Evolutionary conservation across 1,140 invertebrate genomes (phyloP).

Genomic region (Tribolium madens): DNA sequence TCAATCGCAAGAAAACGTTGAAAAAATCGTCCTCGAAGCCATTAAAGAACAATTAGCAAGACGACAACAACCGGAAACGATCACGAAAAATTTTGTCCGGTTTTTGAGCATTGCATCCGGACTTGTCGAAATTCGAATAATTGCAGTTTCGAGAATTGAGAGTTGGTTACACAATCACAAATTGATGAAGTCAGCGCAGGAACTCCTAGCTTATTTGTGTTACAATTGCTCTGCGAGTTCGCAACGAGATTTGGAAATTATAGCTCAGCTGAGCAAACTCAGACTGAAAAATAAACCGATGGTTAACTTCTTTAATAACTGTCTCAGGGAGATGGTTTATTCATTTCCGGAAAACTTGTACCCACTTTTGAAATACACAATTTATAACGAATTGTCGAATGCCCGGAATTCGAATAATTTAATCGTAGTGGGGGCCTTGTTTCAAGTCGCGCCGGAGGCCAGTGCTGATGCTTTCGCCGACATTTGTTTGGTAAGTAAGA

Average conservation of each 20-base stretch:
- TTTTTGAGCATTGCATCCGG: slow-evolving; percentile 88
- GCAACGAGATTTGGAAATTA: slow-evolving; percentile 88
- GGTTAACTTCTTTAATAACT: slow-evolving; percentile 88
- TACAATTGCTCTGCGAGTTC: slow-evolving; percentile 87
- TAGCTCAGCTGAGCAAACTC: slow-evolving; percentile 91
- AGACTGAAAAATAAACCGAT: slow-evolving; percentile 93
- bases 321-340: slow-evolving; percentile 84
- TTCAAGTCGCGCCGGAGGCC: slow-evolving; percentile 82
- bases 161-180: slow-evolving; percentile 97
- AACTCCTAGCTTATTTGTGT: slow-evolving; percentile 92
- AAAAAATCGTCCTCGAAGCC: slow-evolving; percentile 85
- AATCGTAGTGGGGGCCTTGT: slow-evolving; percentile 86
- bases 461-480: slow-evolving; percentile 84
- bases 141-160: slow-evolving; percentile 87
- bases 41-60: slow-evolving; percentile 89
- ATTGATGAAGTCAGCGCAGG: slow-evolving; percentile 89
- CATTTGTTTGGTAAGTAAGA: slow-evolving; percentile 74
- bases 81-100: slow-evolving; percentile 89
- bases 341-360: slow-evolving; percentile 85
- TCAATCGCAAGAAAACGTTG: slow-evolving; percentile 78
- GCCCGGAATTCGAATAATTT: slow-evolving; percentile 95
- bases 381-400: slow-evolving; percentile 95
- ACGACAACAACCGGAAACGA: slow-evolving; percentile 86
- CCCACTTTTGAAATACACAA: slow-evolving; percentile 90
- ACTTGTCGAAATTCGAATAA: slow-evolving; percentile 85